phyloP scores from a whole-genome alignment of 2,797 vertebrate species.

The Tapirus indicus region DNA sequence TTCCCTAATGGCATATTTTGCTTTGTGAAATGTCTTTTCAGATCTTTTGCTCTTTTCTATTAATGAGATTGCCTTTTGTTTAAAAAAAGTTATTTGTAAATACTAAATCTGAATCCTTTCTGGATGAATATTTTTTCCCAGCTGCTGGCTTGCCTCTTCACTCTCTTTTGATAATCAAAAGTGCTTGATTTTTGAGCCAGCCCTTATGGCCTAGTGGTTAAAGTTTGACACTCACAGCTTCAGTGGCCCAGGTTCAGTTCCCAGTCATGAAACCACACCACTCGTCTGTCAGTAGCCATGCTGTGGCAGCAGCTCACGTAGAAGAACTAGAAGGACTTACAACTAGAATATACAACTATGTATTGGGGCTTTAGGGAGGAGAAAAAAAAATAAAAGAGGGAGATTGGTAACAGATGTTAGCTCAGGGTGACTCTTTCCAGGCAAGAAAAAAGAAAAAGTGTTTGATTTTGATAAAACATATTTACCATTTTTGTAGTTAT shows the following conservation, averaged over 20 bases:
- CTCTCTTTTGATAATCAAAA: not conserved
- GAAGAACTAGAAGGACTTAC: too few relatives aligned
- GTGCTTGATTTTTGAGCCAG: not conserved
- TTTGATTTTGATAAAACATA: not conserved
- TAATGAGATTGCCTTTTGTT: not conserved
- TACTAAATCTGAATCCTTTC: not conserved
- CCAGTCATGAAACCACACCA: too few relatives aligned
- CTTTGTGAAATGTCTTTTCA: not conserved
- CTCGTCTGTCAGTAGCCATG: too few relatives aligned
- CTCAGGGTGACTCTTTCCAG: too few relatives aligned
- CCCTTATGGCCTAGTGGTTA: too few relatives aligned
- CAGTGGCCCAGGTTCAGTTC: too few relatives aligned
- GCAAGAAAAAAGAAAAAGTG: not conserved
- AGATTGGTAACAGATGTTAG: too few relatives aligned
- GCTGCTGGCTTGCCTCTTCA: not conserved
- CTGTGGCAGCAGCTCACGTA: too few relatives aligned
- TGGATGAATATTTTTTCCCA: not conserved
- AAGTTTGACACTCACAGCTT: too few relatives aligned
- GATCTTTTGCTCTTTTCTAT: not conserved
- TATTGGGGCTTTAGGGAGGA: too few relatives aligned
- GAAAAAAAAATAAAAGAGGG: too few relatives aligned
- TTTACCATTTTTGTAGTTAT: not conserved
- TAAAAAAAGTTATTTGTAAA: not conserved
- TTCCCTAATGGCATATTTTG: not conserved
- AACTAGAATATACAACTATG: too few relatives aligned